phyloP scores from a whole-genome alignment of 1,140 invertebrate species.

The Euwallacea similis region DNA sequence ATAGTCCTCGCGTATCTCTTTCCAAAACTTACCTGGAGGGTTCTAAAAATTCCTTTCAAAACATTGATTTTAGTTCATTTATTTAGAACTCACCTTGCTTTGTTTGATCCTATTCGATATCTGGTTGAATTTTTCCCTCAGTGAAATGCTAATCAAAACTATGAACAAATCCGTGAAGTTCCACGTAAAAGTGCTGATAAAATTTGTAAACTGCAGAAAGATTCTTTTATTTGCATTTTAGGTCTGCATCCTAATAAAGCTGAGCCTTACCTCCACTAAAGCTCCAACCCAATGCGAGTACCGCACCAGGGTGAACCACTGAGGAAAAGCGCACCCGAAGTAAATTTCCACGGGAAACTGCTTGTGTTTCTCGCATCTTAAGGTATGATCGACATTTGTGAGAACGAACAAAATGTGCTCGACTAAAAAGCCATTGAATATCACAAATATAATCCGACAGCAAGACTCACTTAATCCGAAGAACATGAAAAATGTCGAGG shows the following conservation, averaged over 20 bases:
- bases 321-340: constrained; percentile 42
- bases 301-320: constrained; percentile 40
- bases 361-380: constrained; percentile 35
- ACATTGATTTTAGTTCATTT: constrained; percentile 1
- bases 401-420: constrained; percentile 46
- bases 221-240: neutral
- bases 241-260: too few species aligned
- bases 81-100: constrained; percentile 31
- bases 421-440: constrained; percentile 34
- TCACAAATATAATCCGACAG: neutral
- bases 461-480: constrained; percentile 43
- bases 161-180: constrained; percentile 69
- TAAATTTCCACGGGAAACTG: constrained; percentile 39
- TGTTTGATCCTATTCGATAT: constrained; percentile 60
- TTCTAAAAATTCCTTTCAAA: constrained; percentile 41
- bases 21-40: constrained; percentile 56
- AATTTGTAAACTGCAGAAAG: constrained; percentile 56
- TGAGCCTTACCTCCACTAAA: constrained; percentile 39
- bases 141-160: constrained; percentile 62
- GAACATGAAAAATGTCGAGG: constrained; percentile 38
- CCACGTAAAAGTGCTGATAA: constrained; percentile 68
- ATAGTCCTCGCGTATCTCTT: constrained; percentile 60
- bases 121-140: constrained; percentile 62
- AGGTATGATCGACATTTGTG: constrained; percentile 32
- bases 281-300: constrained; percentile 42